Evolutionary conservation across 2,113 vertebrate genomes (phyloP), one percentile per base, ranked within the genome.

Genomic region (Perognathus longimembris): DNA sequence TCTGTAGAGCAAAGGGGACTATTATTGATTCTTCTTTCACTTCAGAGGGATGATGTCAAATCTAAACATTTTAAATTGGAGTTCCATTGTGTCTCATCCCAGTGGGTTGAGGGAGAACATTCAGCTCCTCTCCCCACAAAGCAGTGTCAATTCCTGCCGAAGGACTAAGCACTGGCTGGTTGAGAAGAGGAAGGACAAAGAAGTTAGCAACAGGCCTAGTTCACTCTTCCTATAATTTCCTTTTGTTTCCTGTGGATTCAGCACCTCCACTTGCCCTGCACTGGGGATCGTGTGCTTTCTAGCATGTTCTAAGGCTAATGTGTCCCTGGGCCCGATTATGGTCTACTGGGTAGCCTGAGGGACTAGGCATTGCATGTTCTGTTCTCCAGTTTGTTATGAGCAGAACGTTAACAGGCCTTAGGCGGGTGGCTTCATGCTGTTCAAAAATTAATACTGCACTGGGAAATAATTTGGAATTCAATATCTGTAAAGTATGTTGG

Each of bases 381-480:
- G 5, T 67, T 81, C 42, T 80, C 32, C 34, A 40, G 59, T 59
- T 85, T 69, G 34, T n/a, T 38, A 4, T 66, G 45, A 75, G 77
- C 2, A 0, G 45, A 75, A 81, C 2, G 0, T 38, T 73, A 8
- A 57, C 42, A 73, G 22, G 40, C 50, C 81, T 74, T 38, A 50
- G 84, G 22, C n/a, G 70, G 67, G 42, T 67, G 74, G 40, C 5
- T 87, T 54, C n/a, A 71, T 81, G 70, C 66, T 0, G 11, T 21
- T 82, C 15, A 45, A 82, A 88, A 64, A 82, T 11, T 7, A 88
- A 81, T 45, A 54, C 70, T 40, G 30, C 15, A 28, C 70, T 57
- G 36, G 80, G 40, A 94, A 92, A 83, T 92, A 3, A 83, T 57
- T 79, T 88, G 38, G 94, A 88, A 84, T 71, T 88, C 59, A 88